These are phyloP conservation scores for Nothobranchius furzeri DNA, from an alignment of 2,113 vertebrate genomes.

Conservation along the genomic window DNA sequence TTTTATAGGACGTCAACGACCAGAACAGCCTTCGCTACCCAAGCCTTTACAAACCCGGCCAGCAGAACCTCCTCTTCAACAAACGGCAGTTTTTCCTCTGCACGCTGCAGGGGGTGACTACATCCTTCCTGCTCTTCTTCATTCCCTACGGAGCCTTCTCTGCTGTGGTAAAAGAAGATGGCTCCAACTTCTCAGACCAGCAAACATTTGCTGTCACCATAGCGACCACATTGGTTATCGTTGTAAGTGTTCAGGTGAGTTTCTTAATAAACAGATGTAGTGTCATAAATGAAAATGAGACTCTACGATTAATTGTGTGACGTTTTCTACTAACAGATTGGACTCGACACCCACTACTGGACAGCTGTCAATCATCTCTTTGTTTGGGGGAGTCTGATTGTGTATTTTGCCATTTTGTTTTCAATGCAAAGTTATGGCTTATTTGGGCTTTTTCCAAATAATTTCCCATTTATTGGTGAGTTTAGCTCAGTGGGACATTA, in stretches of 20 bases:
- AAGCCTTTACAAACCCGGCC: constrained; percentile 83
- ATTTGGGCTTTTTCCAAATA: constrained; percentile 79
- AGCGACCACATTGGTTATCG: constrained; percentile 85
- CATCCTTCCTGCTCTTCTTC: constrained; percentile 85
- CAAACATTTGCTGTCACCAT: constrained; percentile 86
- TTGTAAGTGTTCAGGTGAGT: constrained; percentile 86
- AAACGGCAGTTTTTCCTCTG: constrained; percentile 87
- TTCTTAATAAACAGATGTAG: neutral
- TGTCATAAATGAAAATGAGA: neutral
- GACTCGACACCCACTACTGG: constrained; percentile 88
- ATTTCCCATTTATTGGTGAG: constrained; percentile 87
- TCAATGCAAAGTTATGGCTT: constrained; percentile 82
- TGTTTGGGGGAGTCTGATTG: constrained; percentile 83
- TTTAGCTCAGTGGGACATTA: constrained; percentile 25
- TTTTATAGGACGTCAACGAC: constrained; percentile 83
- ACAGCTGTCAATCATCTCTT: constrained; percentile 86
- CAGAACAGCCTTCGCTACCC: constrained; percentile 82
- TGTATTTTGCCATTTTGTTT: constrained; percentile 84
- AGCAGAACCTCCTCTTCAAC: constrained; percentile 87
- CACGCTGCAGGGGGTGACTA: constrained; percentile 81
- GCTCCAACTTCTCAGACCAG: constrained; percentile 80
- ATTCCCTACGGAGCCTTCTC: constrained; percentile 83
- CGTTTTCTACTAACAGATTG: constrained; percentile 76
- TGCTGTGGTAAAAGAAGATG: constrained; percentile 77
- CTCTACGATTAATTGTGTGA: neutral